Conservation (phyloP, 2,113 vertebrate genomes). For the Pagrus major region DNA sequence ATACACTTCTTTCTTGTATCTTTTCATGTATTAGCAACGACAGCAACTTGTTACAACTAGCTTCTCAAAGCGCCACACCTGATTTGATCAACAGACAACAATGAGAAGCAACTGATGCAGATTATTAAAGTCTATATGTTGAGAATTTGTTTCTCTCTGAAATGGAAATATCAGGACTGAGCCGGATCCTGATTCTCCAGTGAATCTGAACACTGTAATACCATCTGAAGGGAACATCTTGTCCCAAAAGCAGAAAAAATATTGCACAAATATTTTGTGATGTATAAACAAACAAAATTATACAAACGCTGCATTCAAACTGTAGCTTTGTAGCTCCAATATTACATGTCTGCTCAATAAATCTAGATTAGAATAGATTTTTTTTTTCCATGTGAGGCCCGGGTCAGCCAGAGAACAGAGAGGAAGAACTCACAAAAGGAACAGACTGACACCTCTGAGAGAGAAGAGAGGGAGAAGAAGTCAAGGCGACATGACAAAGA, state of each 20-base stretch:
- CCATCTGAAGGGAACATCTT: neutral
- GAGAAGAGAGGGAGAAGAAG: conserved; percentile 5
- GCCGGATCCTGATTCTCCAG: neutral
- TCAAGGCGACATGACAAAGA: conserved; percentile 2
- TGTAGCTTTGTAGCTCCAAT: neutral
- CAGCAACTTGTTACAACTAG: neutral
- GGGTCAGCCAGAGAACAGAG: conserved; percentile 6
- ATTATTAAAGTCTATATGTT: neutral
- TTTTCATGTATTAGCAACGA: neutral
- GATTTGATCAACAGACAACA: no score
- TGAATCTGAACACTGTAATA: neutral
- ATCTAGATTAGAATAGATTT: no score
- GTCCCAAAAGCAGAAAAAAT: neutral
- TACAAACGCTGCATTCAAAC: neutral
- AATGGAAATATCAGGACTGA: neutral
- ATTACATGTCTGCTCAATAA: neutral
- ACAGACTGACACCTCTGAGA: conserved; percentile 15
- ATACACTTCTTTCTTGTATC: neutral
- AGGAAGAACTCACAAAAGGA: neutral
- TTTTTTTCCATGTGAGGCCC: neutral
- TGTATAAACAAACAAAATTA: neutral
- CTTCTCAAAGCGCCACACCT: no score
- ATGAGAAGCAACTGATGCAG: neutral
- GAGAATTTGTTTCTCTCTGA: neutral
- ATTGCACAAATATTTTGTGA: neutral